Evolutionary conservation across 2,113 vertebrate genomes (phyloP).

Genomic region (Ranitomeya imitator): DNA sequence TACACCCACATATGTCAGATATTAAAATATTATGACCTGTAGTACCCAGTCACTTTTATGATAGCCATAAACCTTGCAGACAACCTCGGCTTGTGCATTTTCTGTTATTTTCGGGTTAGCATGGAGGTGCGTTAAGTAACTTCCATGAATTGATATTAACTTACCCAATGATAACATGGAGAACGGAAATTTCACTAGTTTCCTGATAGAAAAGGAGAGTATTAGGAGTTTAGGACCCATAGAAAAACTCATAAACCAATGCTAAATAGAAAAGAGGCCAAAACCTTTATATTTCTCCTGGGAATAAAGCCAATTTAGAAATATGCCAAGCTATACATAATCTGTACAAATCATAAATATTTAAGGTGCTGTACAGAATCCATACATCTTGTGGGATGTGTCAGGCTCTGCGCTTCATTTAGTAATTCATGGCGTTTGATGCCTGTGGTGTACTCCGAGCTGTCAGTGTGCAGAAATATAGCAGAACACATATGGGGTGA

Average conservation of each 20-base stretch:
- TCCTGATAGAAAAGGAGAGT: not conserved
- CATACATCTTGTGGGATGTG: constrained; percentile 31
- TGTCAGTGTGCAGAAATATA: constrained; percentile 30
- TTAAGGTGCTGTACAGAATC: constrained; percentile 23
- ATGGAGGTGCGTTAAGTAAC: too few species aligned
- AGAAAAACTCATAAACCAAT: not conserved
- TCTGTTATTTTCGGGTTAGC: not conserved
- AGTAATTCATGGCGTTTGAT: constrained; percentile 15
- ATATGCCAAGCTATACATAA: constrained; percentile 50
- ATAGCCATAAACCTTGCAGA: not conserved
- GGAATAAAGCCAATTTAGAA: constrained; percentile 52
- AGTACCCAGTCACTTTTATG: not conserved
- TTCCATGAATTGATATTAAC: not conserved
- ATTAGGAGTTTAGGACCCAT: not conserved
- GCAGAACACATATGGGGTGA: not conserved
- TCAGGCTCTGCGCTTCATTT: constrained; percentile 27
- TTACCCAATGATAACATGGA: not conserved
- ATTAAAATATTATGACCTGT: not conserved
- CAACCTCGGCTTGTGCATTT: not conserved
- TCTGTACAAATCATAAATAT: constrained; percentile 52
- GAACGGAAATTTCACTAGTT: not conserved
- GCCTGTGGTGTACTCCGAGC: not conserved
- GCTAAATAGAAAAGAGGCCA: constrained; percentile 6
- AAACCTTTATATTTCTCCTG: constrained; percentile 25
- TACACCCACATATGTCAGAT: not conserved